Base-by-base conservation (phyloP, 2,797 vertebrate genomes). In the Notamacropus eugenii region DNA sequence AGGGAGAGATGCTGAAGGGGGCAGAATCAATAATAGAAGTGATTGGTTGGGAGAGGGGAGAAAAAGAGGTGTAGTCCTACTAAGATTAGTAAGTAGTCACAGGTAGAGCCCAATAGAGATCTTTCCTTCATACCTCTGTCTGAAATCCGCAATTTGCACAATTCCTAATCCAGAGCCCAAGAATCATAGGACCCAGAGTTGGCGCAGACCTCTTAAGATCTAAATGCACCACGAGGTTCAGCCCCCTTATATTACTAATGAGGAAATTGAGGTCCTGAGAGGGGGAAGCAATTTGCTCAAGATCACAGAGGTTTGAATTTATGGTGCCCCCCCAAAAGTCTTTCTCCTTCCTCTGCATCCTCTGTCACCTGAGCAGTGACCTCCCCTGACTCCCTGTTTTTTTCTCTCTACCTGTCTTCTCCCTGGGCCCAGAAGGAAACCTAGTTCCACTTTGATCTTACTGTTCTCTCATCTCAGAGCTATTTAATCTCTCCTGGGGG, bases 401-500 rank as follows among this genome's bases (percentile, higher is more conserved):
- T 24, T 82, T 46, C 74, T 82, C 22, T 40, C 22, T 82, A 82
- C 40, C 22, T 82, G 19, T 82, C 67, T 13, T 40, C 40, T 82
- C 74, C 74, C 40, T 24, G 40, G 74, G 40, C 74, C 40, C 74
- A 82, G n/a, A 82, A 82, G 40, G 74, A 82, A 82, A 82, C 22
- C 74, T 82, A 27, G 74, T 27, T 46, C 22, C 74, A 27, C 74
- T 82, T 82, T 82, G 74, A 82, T 82, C 40, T 46, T 82, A 0
- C 74, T 24, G 40, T 82, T 46, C 40, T 82, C 74, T 82, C 74
- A 46, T 46, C 74, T 82, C 74, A 27, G 16, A 82, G 74, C 74
- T 46, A 82, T 82, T 82, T 82, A 82, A 82, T 82, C 74, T 82
- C 74, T 82, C 74, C 74, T 82, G 74, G 74, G 74, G 74, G 74